Base-by-base conservation (phyloP, 2,797 vertebrate genomes). In the Ctenochaetus hawaiiensis region DNA sequence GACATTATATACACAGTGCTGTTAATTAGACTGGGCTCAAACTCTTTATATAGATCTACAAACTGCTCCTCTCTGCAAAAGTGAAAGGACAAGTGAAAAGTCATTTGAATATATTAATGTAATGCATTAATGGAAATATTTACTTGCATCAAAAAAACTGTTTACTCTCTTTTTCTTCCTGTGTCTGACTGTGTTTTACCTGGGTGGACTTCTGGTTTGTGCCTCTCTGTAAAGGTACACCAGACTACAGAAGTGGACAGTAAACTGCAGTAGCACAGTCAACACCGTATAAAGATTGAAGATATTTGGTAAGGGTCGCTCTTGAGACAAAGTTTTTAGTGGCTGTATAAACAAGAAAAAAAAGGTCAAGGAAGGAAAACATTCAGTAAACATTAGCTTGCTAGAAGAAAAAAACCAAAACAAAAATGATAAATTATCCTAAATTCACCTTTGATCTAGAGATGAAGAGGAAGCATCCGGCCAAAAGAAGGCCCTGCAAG, bases 1-100 rank as follows among this genome's bases (percentile, higher is more conserved):
- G 98, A 98, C 97, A 99, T 99, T 85, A 99, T 98, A 87, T 99
- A 99, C 67, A 99, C 97, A 0, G 98, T 99, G 93, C 98, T 99
- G 95, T 99, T 99, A 68, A 99, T 97, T 22, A 99, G 93, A 81
- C 96, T 99, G 0, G 98, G 98, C 92, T 98, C 97, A 84, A 99
- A 99, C 53, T 98, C 98, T 93, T 98, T 98, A 89, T 97, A 97
- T 20, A 99, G 92, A 82, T 99, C 97, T 81, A 95, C 98, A 90
- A 99, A 99, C 56, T 92, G 94, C 34, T 97, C 97, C 89, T 80
- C 83, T 89, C 98, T 99, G 79, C 65, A 72, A 84, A 30, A 79
- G 48, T 84, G 8, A 75, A 26, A 60, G 8, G 13, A 75, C 1
- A 80, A 64, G 22, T 37, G 1, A 34, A 72, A 59, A 48, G 8